Evolutionary conservation across 2,888 invertebrate species (phyloP).

Genomic region (Branchellion lobata): DNA sequence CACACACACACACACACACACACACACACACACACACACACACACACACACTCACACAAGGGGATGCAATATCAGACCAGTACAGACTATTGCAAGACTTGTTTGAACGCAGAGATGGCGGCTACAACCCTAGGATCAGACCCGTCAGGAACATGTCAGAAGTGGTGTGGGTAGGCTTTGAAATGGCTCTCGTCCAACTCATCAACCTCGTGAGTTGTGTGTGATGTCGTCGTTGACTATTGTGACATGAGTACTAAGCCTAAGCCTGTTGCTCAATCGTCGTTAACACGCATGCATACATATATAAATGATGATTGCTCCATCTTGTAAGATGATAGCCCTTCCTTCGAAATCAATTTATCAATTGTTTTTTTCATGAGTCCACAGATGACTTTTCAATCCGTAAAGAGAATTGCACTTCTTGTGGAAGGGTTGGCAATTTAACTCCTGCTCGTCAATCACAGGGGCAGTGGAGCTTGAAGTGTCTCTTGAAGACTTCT

Average conservation of each 20-base stretch:
- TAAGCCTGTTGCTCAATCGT: not conserved
- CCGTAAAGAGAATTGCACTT: no score
- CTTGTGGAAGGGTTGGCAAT: no score
- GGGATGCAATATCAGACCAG: constrained; percentile 27
- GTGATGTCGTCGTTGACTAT: no score
- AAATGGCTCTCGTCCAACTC: constrained; percentile 42
- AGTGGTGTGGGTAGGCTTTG: constrained; percentile 38
- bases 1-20: not conserved
- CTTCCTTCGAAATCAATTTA: no score
- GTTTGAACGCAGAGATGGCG: constrained; percentile 43
- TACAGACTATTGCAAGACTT: constrained; percentile 44
- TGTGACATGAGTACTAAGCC: no score
- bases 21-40: constrained; percentile 18
- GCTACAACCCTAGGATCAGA: constrained; percentile 43
- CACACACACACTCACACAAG: constrained; percentile 21
- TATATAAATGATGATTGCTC: no score
- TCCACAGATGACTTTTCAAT: no score
- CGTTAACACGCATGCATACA: not conserved
- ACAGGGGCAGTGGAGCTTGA: no score
- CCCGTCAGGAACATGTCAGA: constrained; percentile 36
- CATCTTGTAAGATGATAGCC: no score
- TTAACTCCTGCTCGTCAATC: no score
- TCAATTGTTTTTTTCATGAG: no score
- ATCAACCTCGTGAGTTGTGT: constrained; percentile 36
- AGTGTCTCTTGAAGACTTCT: no score